Base-by-base conservation (phyloP, 2,888 invertebrate genomes). In the Hartigia nigra region DNA sequence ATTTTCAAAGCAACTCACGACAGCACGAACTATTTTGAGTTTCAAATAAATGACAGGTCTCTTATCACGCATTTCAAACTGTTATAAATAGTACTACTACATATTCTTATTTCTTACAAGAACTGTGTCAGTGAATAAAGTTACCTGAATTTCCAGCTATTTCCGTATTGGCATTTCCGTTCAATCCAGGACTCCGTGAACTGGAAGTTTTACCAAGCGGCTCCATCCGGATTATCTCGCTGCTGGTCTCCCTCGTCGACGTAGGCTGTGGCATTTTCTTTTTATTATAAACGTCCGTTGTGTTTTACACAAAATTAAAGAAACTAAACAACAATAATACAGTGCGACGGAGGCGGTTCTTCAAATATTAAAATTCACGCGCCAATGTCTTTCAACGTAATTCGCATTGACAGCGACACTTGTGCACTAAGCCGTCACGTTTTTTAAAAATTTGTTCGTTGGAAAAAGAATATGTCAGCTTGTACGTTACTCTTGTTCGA, bases 221-320 rank as follows among this genome's bases (percentile, higher is more conserved):
- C 78, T 91, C 91, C 88, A 91, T 89, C 75, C 91, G 88, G 81
- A 91, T 91, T 75, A 88, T 91, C 80, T 91, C 91, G 85, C 91
- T 91, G 85, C 72, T 72, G 23, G 90, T 90, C 77, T 88, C 87
- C 76, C 86, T 82, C 79, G 85, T 84, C 77, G 87, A 84, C 81
- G 86, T 81, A 74, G 83, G 85, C 74, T 82, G 84, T 79, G 84
- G 85, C 87, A 88, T 88, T 77, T 77, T 76, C 77, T n/a, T 39
- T 76, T 76, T 55, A 23, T 23, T 55, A 55, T 55, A 5, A 55
- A 55, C 9, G 55, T 23, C 23, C 55, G 23, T 55, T 55, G 23
- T 23, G 55, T 23, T 23, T 55, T 5, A 55, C 39, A 39, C 39
- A 23, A 39, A 14, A 39, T 23, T 39, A 39, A 39, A 39, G 5